Evolutionary conservation across 1,140 invertebrate species (phyloP), one percentile per base, ranked within the genome.

Genomic region (Drosophila mayri): DNA sequence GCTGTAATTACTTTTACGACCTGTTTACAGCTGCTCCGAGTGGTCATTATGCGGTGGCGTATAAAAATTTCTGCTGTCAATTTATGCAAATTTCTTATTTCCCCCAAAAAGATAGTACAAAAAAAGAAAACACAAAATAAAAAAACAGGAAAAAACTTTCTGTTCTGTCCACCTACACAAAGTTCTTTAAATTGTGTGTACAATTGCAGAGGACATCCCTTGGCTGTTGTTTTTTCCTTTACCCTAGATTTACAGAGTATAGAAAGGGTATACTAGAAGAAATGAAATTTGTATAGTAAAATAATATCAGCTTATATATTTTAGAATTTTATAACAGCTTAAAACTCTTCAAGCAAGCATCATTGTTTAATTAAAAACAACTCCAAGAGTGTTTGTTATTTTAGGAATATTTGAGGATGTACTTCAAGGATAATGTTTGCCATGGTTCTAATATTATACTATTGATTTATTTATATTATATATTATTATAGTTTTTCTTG

Each of bases 21-120:
- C 90, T 91, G 90, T 91, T 91, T 91, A 91, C 90, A 90, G 85
- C 90, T 92, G 81, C 80, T 84, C 81, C 90, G 78, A 90, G 86
- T 82, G 78, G 70, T 86, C 72, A 91, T 91, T 88, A 91, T 79
- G 84, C 59, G 84, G 76, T 80, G 79, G 66, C 76, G 49, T 71
- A 72, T 58, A 59, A 78, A 59, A 73, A 62, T 88, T 74, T 79
- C 66, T 65, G 59, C 82, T 90, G 85, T 91, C 85, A 91, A 91
- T 90, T 91, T 91, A 91, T 91, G 90, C 90, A 91, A 91, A 91
- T 88, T 88, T 85, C 86, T 81, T 90, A 80, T 77, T 70, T 79
- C 50, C 44, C 43, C 54, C 25, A n/a, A 20, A 46, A 68, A 40
- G 22, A 18, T 11, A 28, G 32, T 18, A 11, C n/a, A 49, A 61